Conservation (phyloP, 2,797 vertebrate genomes). For the Eremophila alpestris region DNA sequence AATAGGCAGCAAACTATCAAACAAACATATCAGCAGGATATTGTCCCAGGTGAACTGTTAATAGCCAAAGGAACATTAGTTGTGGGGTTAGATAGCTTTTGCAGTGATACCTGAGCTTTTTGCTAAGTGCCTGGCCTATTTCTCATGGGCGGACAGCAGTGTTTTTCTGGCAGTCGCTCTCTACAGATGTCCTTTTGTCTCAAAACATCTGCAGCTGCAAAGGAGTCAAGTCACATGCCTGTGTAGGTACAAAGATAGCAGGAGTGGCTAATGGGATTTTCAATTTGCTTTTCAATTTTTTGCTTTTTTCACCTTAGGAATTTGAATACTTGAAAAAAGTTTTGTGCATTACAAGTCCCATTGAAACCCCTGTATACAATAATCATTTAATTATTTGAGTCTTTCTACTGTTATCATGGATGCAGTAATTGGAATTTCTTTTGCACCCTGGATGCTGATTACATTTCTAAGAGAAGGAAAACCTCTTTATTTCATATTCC, state of each 20-base stretch:
- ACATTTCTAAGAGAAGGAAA: not conserved
- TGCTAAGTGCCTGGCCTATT: not conserved
- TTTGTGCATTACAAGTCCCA: constrained; percentile 50
- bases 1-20: not conserved
- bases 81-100: not conserved
- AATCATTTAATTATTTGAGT: constrained; percentile 62
- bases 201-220: not conserved
- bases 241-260: not conserved
- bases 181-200: not conserved
- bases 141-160: not conserved
- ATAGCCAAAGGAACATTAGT: not conserved
- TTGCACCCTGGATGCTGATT: not conserved
- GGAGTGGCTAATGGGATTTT: constrained; percentile 36
- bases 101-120: constrained; percentile 4
- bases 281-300: constrained; percentile 55
- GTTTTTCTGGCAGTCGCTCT: not conserved
- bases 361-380: not conserved
- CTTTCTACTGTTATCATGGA: constrained; percentile 5
- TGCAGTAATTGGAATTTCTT: constrained; percentile 41
- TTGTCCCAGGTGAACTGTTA: not conserved
- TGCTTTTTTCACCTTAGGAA: constrained; percentile 4
- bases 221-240: not conserved
- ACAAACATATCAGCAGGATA: not conserved
- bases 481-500: not conserved
- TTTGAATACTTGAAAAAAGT: constrained; percentile 50